Percentiles rank a stretch among this genome's conserved stretches.
These are phyloP conservation scores for Chrysolina oricalcia DNA, from an alignment of 2,888 invertebrate genomes.

Conservation along the genomic window DNA sequence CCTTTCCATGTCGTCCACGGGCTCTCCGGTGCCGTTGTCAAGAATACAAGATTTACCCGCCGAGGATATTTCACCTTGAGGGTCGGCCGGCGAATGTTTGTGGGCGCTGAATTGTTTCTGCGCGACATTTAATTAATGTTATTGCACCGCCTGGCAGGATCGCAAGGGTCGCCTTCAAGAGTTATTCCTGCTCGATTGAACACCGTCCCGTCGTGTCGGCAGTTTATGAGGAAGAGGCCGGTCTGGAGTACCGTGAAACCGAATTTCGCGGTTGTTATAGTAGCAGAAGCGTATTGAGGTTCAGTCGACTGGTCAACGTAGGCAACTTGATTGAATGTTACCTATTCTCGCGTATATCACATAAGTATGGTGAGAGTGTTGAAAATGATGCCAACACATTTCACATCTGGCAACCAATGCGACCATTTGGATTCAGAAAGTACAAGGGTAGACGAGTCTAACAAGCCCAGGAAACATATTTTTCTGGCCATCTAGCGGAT, in stretches of 20 bases:
- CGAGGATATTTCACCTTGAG: slow-evolving; percentile 42
- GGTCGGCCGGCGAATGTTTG: slow-evolving; percentile 47
- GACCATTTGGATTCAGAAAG: too few species aligned
- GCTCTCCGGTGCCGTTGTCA: not conserved
- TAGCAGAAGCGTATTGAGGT: too few species aligned
- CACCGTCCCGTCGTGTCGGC: slow-evolving; percentile 2
- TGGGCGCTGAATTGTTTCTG: slow-evolving; percentile 53
- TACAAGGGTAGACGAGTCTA: too few species aligned
- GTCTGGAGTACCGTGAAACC: not conserved
- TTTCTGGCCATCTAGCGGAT: too few species aligned
- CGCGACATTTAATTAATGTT: slow-evolving; percentile 53
- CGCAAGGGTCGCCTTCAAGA: slow-evolving; percentile 46
- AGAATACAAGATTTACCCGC: slow-evolving; percentile 29
- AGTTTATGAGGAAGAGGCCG: slow-evolving; percentile 6
- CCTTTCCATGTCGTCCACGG: not conserved
- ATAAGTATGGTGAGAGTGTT: too few species aligned
- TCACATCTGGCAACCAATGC: too few species aligned
- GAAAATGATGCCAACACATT: too few species aligned
- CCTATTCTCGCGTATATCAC: too few species aligned
- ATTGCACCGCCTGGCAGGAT: slow-evolving; percentile 49
- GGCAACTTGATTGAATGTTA: too few species aligned
- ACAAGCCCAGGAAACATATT: too few species aligned
- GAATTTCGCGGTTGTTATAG: not conserved
- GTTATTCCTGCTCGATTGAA: slow-evolving; percentile 37
- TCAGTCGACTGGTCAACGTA: not conserved